A percentile compares a stretch with the other conserved stretches of the same genome.
Conservation (phyloP, 2,113 vertebrate genomes). For the Plecotus auritus region DNA sequence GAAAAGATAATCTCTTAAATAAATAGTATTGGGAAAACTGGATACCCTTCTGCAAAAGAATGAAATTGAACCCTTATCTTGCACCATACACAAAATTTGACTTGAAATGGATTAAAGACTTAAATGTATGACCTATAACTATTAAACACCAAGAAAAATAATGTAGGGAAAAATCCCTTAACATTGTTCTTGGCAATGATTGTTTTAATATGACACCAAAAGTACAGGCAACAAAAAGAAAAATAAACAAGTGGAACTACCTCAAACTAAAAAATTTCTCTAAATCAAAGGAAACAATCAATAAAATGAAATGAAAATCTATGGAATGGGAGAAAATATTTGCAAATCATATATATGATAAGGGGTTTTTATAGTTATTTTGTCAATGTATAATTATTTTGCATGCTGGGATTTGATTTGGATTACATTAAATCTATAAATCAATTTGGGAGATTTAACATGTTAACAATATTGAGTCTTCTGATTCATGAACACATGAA, state of each 20-base stretch:
- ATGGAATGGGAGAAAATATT: neutral
- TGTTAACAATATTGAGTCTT: neutral
- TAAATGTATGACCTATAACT: neutral
- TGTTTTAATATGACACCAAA: neutral
- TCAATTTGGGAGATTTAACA: neutral
- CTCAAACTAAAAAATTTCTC: neutral
- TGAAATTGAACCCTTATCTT: neutral
- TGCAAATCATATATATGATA: neutral
- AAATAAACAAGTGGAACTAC: neutral
- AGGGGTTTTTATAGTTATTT: neutral
- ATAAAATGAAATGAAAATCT: neutral
- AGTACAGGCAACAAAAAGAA: neutral
- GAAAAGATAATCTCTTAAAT: neutral
- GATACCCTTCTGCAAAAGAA: too few species aligned
- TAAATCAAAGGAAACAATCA: neutral
- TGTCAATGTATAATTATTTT: neutral
- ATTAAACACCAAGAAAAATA: neutral
- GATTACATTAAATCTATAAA: neutral
- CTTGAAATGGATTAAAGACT: conserved; percentile 1
- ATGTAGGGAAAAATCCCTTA: neutral
- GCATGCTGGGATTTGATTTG: neutral
- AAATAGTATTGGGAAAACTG: too few species aligned
- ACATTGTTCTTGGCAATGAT: neutral
- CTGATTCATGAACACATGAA: neutral
- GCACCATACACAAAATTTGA: neutral